Percentiles rank a stretch among this genome's conserved stretches.
phyloP scores from a whole-genome alignment of 2,113 vertebrate genomes.

The Ochotona princeps region DNA sequence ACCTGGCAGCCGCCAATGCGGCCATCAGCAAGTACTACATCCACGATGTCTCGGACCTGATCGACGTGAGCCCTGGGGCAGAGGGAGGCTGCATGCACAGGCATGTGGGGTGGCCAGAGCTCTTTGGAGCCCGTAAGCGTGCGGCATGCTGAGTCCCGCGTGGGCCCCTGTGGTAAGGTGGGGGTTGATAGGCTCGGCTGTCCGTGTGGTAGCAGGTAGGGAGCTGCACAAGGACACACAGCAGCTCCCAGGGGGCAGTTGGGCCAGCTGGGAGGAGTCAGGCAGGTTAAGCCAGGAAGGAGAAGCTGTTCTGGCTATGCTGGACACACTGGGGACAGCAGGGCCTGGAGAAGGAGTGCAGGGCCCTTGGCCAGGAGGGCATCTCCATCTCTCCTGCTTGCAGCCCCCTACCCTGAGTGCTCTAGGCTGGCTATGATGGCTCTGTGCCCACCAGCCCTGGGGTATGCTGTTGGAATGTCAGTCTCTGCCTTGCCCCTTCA shows the following conservation, averaged over 20 bases:
- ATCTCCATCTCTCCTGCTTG: neutral
- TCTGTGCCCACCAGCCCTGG: neutral
- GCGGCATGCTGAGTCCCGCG: neutral
- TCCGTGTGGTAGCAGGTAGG: neutral
- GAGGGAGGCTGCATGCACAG: neutral
- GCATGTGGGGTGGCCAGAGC: neutral
- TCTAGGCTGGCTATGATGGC: neutral
- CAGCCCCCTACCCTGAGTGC: neutral
- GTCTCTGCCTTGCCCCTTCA: neutral
- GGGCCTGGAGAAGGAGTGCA: neutral
- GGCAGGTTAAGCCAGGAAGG: neutral
- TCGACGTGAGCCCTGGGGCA: conserved; percentile 91
- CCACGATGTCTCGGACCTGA: conserved; percentile 97
- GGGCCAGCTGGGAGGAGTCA: neutral
- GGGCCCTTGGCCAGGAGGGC: neutral
- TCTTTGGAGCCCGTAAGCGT: neutral
- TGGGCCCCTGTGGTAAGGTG: neutral
- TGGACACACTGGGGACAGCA: accelerated
- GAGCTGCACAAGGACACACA: neutral
- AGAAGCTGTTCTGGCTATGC: neutral
- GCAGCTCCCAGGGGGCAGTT: neutral
- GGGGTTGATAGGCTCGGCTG: neutral
- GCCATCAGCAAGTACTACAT: conserved; percentile 99
- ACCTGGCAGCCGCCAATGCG: conserved; percentile 95
- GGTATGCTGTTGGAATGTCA: neutral